These are phyloP conservation scores for Peromyscus maniculatus DNA, from an alignment of 2,113 vertebrate species.

Conservation along the genomic window DNA sequence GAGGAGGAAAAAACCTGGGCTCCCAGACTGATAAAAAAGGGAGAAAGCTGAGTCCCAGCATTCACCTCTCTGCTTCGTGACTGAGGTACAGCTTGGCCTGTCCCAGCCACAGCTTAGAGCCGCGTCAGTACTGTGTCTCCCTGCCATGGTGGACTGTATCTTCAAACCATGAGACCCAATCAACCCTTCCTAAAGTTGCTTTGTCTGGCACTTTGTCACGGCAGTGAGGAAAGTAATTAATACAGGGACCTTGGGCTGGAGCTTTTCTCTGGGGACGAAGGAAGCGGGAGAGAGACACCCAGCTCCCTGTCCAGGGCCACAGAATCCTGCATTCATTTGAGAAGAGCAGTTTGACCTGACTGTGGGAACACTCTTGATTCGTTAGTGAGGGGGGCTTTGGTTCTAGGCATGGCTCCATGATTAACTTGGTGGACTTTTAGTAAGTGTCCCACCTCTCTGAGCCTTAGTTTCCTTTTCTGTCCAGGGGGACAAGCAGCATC, in stretches of 20 bases:
- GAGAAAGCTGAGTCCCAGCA: neutral
- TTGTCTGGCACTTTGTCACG: neutral
- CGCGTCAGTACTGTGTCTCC: neutral
- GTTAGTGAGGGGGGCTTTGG: neutral
- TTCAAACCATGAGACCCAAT: neutral
- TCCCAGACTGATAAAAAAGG: neutral
- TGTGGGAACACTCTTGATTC: neutral
- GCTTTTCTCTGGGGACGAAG: neutral
- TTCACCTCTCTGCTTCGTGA: neutral
- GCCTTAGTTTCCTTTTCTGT: neutral
- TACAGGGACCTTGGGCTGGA: neutral
- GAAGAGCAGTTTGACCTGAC: neutral
- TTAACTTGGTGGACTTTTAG: neutral
- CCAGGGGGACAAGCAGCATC: neutral
- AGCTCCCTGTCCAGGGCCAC: rapidly evolving
- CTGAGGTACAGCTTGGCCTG: too few species aligned
- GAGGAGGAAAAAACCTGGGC: neutral
- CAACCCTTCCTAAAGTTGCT: neutral
- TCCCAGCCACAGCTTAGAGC: neutral
- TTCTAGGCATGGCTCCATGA: neutral
- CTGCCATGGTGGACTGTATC: neutral
- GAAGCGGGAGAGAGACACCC: too few species aligned
- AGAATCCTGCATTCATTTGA: neutral
- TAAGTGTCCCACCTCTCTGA: neutral
- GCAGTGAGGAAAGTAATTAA: neutral